Evolutionary conservation across 30 jellyfish, hydroid and myxozoan genomes (phyloP).

Genomic region (Pelagia noctiluca): DNA sequence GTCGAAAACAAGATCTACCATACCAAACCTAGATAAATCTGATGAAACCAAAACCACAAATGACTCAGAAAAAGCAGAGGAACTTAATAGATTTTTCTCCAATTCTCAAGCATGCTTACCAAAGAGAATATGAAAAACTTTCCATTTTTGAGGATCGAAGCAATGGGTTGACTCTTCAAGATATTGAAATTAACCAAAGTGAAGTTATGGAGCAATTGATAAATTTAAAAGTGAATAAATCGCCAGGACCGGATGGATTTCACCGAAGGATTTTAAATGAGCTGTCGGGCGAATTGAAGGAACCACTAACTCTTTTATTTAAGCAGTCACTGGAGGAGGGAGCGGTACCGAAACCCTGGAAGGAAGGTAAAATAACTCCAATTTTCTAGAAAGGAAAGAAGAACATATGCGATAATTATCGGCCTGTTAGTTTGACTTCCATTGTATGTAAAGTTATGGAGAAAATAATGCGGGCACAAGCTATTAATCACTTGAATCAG

Average conservation of each 20-base stretch:
- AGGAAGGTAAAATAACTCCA: constrained; percentile 6
- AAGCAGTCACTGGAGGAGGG: constrained; percentile 27
- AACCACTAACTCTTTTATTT: constrained; percentile 43
- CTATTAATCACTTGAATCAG: constrained; percentile 33
- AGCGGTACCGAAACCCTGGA: constrained; percentile 41
- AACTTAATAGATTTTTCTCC: constrained; percentile 21
- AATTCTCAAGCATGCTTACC: constrained; percentile 40
- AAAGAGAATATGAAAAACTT: constrained; percentile 31
- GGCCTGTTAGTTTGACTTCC: constrained; percentile 54
- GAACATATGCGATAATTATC: constrained; percentile 8
- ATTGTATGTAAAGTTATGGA: constrained; percentile 26
- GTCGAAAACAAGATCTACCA: constrained; percentile 35
- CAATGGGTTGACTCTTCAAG: constrained; percentile 47
- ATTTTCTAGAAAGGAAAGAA: constrained; percentile 6
- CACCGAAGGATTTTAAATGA: constrained; percentile 43
- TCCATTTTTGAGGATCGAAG: constrained; percentile 51
- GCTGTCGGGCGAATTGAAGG: constrained; percentile 24
- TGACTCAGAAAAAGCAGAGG: constrained; percentile 30
- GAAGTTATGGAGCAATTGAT: constrained; percentile 36
- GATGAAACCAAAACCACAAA: constrained; percentile 49
- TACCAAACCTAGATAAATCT: constrained; percentile 37
- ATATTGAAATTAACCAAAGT: constrained; percentile 16
- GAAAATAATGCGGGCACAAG: constrained; percentile 8
- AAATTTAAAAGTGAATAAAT: constrained; percentile 3
- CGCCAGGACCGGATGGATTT: constrained; percentile 53